Percentiles rank a stretch among this genome's conserved stretches.
phyloP scores from a whole-genome alignment of 2,113 vertebrate genomes.

The Chloropsis cyanopogon region DNA sequence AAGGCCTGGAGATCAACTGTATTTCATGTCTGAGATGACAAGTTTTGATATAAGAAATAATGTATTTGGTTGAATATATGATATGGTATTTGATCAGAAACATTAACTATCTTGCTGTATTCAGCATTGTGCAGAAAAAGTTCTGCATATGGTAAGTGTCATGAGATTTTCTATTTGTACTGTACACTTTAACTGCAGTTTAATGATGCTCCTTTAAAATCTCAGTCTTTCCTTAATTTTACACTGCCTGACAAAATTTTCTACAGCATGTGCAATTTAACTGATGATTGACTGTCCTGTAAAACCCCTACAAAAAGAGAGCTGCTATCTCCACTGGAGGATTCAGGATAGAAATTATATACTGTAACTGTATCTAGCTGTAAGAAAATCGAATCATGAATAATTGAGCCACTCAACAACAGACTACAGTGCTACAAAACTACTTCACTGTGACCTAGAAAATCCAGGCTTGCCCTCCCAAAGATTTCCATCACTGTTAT shows the following conservation, averaged over 20 bases:
- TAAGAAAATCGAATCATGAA: neutral
- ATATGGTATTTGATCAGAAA: slow-evolving; percentile 33
- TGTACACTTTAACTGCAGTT: neutral
- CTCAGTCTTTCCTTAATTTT: neutral
- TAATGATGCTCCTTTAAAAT: neutral
- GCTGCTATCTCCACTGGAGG: neutral
- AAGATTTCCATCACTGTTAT: neutral
- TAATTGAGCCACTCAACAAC: neutral
- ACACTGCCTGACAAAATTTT: neutral
- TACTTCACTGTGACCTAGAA: neutral
- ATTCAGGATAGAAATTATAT: neutral
- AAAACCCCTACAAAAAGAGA: neutral
- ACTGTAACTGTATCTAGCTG: neutral
- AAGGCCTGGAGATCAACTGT: neutral
- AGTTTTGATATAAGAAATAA: neutral
- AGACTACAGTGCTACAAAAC: neutral
- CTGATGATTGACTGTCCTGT: neutral
- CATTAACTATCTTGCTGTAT: slow-evolving; percentile 10
- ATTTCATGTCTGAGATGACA: neutral
- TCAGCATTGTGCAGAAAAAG: neutral
- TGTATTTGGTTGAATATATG: slow-evolving; percentile 25
- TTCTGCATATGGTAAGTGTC: neutral
- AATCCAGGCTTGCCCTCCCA: neutral
- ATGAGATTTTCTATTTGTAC: slow-evolving; percentile 40
- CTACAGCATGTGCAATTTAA: neutral